phyloP scores from a whole-genome alignment of 2,113 vertebrate genomes.

The Atractosteus spatula region DNA sequence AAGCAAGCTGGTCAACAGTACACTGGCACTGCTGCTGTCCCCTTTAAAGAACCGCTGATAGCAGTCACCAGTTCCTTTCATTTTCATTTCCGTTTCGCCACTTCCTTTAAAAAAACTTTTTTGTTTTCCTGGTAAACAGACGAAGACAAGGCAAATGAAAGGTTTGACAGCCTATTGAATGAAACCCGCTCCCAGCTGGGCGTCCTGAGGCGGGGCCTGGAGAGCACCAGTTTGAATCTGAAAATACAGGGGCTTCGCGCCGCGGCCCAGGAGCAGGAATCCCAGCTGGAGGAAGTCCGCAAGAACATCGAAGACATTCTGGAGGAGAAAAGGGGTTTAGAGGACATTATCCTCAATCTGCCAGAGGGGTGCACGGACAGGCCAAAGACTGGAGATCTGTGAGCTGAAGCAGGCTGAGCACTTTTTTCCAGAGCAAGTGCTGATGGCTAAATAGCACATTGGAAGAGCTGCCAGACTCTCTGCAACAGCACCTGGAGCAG shows the following conservation, averaged over 20 bases:
- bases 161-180: slow-evolving; percentile 59
- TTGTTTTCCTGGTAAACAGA: slow-evolving; percentile 47
- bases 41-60: too few relatives aligned
- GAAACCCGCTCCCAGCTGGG: slow-evolving; percentile 63
- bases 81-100: neutral
- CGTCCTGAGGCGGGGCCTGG: slow-evolving; percentile 64
- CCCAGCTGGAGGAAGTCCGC: slow-evolving; percentile 67
- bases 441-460: too few relatives aligned
- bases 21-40: too few relatives aligned
- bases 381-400: slow-evolving; percentile 16
- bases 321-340: slow-evolving; percentile 78
- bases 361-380: slow-evolving; percentile 67
- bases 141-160: slow-evolving; percentile 47
- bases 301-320: slow-evolving; percentile 75
- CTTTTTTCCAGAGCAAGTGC: too few relatives aligned
- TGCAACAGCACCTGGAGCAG: too few relatives aligned
- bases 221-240: slow-evolving; percentile 48
- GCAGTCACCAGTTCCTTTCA: neutral
- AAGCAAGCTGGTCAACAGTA: too few relatives aligned
- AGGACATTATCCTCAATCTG: slow-evolving; percentile 77
- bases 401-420: slow-evolving; percentile 21
- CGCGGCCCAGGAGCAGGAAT: slow-evolving; percentile 68
- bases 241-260: slow-evolving; percentile 72
- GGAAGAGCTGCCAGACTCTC: too few relatives aligned
- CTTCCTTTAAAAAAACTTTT: neutral